A percentile compares a stretch with the other conserved stretches of the same genome.
phyloP scores from a whole-genome alignment of 2,113 vertebrate genomes.

The Thalassarche chlororhynchos region DNA sequence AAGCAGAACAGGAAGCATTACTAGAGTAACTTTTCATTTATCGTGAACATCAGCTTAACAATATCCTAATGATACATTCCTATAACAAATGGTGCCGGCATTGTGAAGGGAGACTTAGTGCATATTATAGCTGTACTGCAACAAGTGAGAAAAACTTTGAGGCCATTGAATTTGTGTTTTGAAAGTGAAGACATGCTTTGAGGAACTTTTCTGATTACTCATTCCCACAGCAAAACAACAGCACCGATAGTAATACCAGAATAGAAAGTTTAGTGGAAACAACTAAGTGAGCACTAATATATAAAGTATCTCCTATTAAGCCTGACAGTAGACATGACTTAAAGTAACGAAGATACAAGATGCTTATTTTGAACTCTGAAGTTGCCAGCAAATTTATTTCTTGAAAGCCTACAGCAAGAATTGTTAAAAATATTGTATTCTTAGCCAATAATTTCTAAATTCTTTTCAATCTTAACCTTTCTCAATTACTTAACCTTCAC shows the following conservation, averaged over 20 bases:
- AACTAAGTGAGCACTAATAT: not conserved
- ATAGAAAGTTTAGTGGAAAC: not conserved
- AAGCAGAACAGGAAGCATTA: not conserved
- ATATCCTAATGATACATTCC: not conserved
- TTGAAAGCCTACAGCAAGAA: not conserved
- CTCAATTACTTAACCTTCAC: not conserved
- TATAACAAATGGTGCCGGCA: not conserved
- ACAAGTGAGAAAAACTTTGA: not conserved
- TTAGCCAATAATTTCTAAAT: not conserved
- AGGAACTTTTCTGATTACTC: not conserved
- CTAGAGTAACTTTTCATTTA: not conserved
- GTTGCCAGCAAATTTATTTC: not conserved
- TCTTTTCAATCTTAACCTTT: not conserved
- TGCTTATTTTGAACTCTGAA: not conserved
- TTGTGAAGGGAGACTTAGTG: not conserved
- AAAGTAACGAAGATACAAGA: not conserved
- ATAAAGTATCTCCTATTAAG: not conserved
- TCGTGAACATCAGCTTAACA: not conserved
- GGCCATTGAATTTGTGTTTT: not conserved
- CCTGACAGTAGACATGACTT: not conserved
- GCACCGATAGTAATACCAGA: not conserved
- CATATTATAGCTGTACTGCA: not conserved
- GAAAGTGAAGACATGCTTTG: not conserved
- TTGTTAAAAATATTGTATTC: not conserved
- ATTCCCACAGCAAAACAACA: not conserved